Conservation (phyloP, 2,888 invertebrate genomes). For the Lydus trimaculatus region DNA sequence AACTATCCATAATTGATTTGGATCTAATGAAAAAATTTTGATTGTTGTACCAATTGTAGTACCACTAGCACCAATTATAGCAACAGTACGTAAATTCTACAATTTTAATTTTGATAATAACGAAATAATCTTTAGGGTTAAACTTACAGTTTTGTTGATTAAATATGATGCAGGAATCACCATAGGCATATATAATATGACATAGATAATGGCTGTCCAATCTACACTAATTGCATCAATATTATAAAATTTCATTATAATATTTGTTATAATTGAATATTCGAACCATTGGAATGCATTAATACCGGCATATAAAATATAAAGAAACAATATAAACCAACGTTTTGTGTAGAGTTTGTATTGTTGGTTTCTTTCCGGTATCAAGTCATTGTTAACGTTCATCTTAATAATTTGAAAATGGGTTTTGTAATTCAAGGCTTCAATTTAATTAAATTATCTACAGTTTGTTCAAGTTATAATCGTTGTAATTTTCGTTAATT, state of each 20-base stretch:
- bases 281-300: constrained; percentile 97
- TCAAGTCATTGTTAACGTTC: background rate
- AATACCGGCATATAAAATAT: constrained; percentile 85
- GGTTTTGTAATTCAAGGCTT: background rate
- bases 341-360: constrained; percentile 74
- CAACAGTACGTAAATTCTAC: constrained; percentile 84
- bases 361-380: background rate
- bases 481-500: background rate
- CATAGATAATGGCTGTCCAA: constrained; percentile 97
- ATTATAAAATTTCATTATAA: constrained; percentile 77
- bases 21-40: constrained; percentile 83
- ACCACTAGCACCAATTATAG: constrained; percentile 80
- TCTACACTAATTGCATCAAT: constrained; percentile 78
- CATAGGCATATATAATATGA: constrained; percentile 93
- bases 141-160: constrained; percentile 86
- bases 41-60: constrained; percentile 89
- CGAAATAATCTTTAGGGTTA: background rate
- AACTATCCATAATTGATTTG: constrained; percentile 83
- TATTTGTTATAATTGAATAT: constrained; percentile 88
- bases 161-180: constrained; percentile 96
- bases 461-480: background rate
- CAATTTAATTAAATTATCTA: background rate
- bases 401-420: background rate
- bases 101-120: constrained; percentile 17
- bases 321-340: constrained; percentile 85